phyloP scores from a whole-genome alignment of 2,888 invertebrate genomes.

The Bimastos eiseni region DNA sequence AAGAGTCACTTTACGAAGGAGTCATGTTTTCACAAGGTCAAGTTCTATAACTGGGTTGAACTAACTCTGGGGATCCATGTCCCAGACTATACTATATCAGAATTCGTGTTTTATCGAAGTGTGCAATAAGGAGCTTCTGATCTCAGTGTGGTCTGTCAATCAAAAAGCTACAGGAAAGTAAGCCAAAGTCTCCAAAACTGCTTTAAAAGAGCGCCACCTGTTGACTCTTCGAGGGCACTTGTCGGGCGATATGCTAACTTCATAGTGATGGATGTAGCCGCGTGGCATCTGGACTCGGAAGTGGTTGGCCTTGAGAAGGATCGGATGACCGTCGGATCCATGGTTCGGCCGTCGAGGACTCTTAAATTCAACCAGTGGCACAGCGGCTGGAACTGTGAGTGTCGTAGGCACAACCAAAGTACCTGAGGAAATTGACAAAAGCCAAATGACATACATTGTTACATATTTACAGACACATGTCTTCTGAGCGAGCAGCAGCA shows the following conservation, averaged over 20 bases:
- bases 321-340: constrained; percentile 93
- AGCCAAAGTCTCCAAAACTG: background rate
- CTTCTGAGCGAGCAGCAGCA: background rate
- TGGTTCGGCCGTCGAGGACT: constrained; percentile 78
- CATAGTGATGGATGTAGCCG: constrained; percentile 96
- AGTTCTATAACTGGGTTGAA: background rate
- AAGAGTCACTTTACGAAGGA: too few species aligned
- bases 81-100: background rate
- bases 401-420: background rate
- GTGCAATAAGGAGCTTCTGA: background rate
- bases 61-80: background rate
- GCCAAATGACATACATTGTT: background rate
- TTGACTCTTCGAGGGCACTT: constrained; percentile 96
- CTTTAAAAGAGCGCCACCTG: constrained; percentile 53
- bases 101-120: background rate
- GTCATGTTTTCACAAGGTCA: background rate
- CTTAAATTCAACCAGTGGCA: constrained; percentile 39
- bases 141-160: background rate
- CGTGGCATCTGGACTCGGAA: constrained; percentile 99
- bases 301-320: constrained; percentile 95
- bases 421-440: background rate
- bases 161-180: background rate
- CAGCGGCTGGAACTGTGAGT: background rate
- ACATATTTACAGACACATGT: background rate
- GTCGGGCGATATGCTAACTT: constrained; percentile 97